Conservation (phyloP, 2,113 vertebrate species). For the Hypanus sabinus region DNA sequence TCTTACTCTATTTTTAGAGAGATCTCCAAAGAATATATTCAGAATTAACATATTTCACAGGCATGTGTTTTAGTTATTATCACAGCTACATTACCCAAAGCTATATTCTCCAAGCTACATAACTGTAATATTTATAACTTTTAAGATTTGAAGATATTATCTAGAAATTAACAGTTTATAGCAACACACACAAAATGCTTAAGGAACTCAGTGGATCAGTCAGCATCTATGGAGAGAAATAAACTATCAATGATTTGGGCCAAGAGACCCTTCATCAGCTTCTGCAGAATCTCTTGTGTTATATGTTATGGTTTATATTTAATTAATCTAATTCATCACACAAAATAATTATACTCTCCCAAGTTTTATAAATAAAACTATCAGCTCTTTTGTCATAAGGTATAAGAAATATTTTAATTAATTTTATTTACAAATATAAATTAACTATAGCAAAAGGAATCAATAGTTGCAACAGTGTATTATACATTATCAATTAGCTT, state of each 20-base stretch:
- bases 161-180: conserved; percentile 2
- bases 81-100: not conserved
- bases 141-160: not conserved
- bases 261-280: no score
- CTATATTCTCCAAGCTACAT: not conserved
- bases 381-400: not conserved
- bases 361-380: not conserved
- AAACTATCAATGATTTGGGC: no score
- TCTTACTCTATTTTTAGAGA: not conserved
- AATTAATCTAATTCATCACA: not conserved
- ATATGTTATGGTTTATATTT: not conserved
- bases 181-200: no score
- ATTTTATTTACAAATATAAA: not conserved
- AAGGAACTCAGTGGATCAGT: no score
- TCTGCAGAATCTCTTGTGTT: no score
- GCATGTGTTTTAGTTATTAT: not conserved
- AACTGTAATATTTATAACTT: conserved; percentile 1
- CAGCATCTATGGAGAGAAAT: no score
- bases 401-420: conserved; percentile 6
- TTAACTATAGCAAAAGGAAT: not conserved
- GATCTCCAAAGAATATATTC: not conserved
- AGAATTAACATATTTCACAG: not conserved
- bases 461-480: not conserved
- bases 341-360: not conserved
- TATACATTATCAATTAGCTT: not conserved